Evolutionary conservation across 2,797 vertebrate species (phyloP), one percentile per base, ranked within the genome.

Genomic region (Perodicticus potto): DNA sequence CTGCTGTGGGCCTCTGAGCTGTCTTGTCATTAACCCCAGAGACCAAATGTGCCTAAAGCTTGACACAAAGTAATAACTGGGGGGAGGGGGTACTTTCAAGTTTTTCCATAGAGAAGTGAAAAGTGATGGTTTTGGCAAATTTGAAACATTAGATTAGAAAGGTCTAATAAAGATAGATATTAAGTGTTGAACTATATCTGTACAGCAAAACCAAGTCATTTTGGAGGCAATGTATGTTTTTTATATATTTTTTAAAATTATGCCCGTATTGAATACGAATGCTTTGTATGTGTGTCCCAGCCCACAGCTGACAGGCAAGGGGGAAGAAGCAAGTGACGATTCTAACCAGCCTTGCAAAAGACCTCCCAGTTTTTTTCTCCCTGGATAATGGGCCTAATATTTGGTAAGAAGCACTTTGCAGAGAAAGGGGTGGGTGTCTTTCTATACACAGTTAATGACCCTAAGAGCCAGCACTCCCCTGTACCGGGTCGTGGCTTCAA

Each of bases 1-100:
- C 96, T 94, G 95, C 96, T 98, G 96, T 65, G 97, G 96, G 97
- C 37, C 85, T 97, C 84, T 10, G 55, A 86, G 91, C 92, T 86
- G 92, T 89, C 83, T 72, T 74, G 83, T 96, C 95, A 95, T 97
- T 97, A 98, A 97, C 97, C 95, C 93, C 22, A 88, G 83, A 81
- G 96, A 87, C 86, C 85, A 91, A 97, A 82, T 80, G 55, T 40
- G 91, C 65, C 93, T 74, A 59, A 97, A 94, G 95, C 97, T 91
- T 85, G 63, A 94, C 53, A 37, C 40, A 69, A 97, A 98, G 97
- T 91, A 88, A 49, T 94, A 96, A 93, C 92, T 89, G 63, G 49
- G 11, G 63, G 45, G 55, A 40, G 84, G 43, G 59, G 49, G 17
- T 22, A 25, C n/a, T 92, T 77, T 88, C 85, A 83, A 96, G 85